These are phyloP conservation scores for Toxotes jaculatrix DNA, from an alignment of 2,113 vertebrate genomes.

Conservation along the genomic window DNA sequence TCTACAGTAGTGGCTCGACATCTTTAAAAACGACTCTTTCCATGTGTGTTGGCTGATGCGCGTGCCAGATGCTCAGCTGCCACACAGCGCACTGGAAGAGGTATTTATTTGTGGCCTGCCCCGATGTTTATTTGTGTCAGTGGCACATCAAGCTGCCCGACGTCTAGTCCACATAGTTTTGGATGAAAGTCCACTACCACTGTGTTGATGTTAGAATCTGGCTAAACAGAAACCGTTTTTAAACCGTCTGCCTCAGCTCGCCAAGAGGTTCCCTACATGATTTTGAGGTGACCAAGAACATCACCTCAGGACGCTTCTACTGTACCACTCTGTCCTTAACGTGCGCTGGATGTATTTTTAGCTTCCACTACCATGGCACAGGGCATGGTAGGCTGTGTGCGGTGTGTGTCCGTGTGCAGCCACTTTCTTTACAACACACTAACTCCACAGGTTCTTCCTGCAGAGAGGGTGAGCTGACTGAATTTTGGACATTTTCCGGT, in stretches of 20 bases:
- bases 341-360: background rate
- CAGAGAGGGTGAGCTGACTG: background rate
- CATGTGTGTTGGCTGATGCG: slow-evolving; percentile 48
- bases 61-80: slow-evolving; percentile 62
- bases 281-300: slow-evolving; percentile 40
- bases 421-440: background rate
- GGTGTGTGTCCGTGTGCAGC: background rate
- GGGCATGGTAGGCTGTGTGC: too few species aligned
- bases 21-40: slow-evolving; percentile 20
- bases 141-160: slow-evolving; percentile 52
- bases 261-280: slow-evolving; percentile 17
- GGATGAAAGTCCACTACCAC: slow-evolving; percentile 38
- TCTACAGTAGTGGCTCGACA: slow-evolving; percentile 22
- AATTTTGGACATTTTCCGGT: too few species aligned
- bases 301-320: background rate
- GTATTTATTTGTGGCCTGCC: slow-evolving; percentile 62
- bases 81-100: slow-evolving; percentile 52
- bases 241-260: slow-evolving; percentile 16
- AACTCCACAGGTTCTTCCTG: too few species aligned
- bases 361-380: too few species aligned
- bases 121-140: slow-evolving; percentile 71
- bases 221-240: slow-evolving; percentile 57
- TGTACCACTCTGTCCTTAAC: background rate
- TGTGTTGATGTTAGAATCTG: slow-evolving; percentile 53
- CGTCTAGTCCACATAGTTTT: slow-evolving; percentile 46